Base-by-base conservation (phyloP, 2,797 vertebrate genomes). In the Microctenopoma steveboyesi region DNA sequence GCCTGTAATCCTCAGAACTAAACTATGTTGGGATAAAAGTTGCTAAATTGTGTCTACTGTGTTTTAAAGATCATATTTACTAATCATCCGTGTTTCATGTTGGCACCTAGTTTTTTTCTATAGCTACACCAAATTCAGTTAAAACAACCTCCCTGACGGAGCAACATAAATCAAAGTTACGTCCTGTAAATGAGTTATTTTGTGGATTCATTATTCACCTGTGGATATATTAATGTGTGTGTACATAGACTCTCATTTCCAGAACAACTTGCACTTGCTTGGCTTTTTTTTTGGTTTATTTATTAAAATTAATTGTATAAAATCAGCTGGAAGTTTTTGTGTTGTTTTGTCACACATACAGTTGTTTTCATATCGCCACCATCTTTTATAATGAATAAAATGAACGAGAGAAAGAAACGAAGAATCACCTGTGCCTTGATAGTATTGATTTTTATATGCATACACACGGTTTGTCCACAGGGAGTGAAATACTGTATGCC, bases 211-310 rank as follows among this genome's bases (percentile, higher is more conserved):
- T 18, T 18, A 18, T 18, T 18, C 15, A 14, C 33, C 9, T 42
- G 5, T 30, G 11, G 16, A 57, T 50, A 53, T 5, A 4, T 9
- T 18, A 56, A 49, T 22, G 27, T 77, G 15, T 51, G 42, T 45
- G 4, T 5, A 45, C 7, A 18, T 11, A 42, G 3, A 50, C 0
- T 30, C 5, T 33, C 13, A 43, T 37, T 1, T 40, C 0, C 14
- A 5, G 22, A 42, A 33, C 4, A 14, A 1, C 1, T 60, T 82
- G 61, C 57, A 69, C 64, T 78, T 11, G 39, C 39, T n/a, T 70
- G 7, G 18, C 11, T 48, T 30, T 76, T 45, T 60, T 62, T n/a
- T 18, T 18, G 18, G 9, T n/a, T 46, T 46, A n/a, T 80, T 79
- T 78, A 69, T 79, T 81, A 0, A 61, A n/a, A 1, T 15, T 6